Evolutionary conservation across 2,888 invertebrate genomes (phyloP).

Genomic region (Dasypogon diadema): DNA sequence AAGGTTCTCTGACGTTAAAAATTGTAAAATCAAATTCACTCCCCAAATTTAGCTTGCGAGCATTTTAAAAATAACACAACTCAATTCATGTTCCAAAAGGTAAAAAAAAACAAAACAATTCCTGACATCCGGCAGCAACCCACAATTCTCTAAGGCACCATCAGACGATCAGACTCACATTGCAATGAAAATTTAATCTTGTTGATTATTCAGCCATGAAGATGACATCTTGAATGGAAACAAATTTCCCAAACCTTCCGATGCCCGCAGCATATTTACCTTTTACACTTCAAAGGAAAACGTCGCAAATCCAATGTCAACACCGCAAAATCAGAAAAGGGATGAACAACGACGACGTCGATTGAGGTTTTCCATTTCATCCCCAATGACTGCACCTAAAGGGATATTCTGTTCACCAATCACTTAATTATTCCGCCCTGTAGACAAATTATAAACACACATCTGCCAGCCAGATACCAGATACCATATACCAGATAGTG

Average conservation of each 20-base stretch:
- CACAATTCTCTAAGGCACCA: too few species aligned
- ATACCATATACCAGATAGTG: conserved; percentile 22
- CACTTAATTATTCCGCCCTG: conserved; percentile 37
- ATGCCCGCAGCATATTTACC: conserved; percentile 31
- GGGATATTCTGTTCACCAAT: conserved; percentile 31
- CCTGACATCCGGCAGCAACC: too few species aligned
- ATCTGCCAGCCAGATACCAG: conserved; percentile 15
- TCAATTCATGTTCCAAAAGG: too few species aligned
- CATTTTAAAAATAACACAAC: too few species aligned
- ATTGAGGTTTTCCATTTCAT: conserved; percentile 12
- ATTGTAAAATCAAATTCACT: too few species aligned
- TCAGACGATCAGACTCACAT: too few species aligned
- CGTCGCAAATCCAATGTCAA: conserved; percentile 40
- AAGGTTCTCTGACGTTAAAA: too few species aligned
- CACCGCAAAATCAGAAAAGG: conserved; percentile 31
- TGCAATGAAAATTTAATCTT: conserved; percentile 34
- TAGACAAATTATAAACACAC: conserved; percentile 31
- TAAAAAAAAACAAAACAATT: too few species aligned
- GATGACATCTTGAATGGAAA: conserved; percentile 41
- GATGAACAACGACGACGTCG: conserved; percentile 3
- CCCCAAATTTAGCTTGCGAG: too few species aligned
- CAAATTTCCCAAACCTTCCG: neutral
- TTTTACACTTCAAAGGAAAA: conserved; percentile 43
- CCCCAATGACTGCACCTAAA: conserved; percentile 5
- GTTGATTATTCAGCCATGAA: conserved; percentile 36